Evolutionary conservation across 2,113 vertebrate genomes (phyloP).

Genomic region (Tupaia chinensis): DNA sequence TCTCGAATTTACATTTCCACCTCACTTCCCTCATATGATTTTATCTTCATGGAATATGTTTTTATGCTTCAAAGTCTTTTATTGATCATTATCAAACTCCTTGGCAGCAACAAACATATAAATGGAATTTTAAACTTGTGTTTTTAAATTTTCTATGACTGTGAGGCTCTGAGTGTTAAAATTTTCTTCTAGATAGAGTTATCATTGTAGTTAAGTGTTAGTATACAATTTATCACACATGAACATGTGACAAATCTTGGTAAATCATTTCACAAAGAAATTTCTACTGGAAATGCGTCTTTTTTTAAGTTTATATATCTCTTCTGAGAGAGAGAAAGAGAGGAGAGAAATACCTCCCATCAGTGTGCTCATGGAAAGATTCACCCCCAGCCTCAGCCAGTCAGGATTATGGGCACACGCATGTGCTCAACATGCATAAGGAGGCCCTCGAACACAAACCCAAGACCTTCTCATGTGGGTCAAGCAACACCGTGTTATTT

Average conservation of each 20-base stretch:
- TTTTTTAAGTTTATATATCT: no score
- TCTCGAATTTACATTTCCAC: neutral
- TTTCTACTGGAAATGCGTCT: neutral
- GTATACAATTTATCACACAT: neutral
- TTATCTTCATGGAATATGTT: neutral
- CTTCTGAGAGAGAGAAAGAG: no score
- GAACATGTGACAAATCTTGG: no score
- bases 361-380: no score
- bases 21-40: fast-evolving
- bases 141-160: neutral
- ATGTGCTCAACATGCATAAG: no score
- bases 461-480: no score
- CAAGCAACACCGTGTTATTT: no score
- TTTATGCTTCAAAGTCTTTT: neutral
- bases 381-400: no score
- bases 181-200: neutral
- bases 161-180: neutral
- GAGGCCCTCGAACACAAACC: no score
- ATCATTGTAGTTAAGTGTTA: fast-evolving
- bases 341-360: no score
- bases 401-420: no score
- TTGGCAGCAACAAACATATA: neutral
- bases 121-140: neutral
- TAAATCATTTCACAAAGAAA: fast-evolving
- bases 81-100: neutral